phyloP scores from a whole-genome alignment of 2,797 vertebrate genomes.

The Natrix natrix region DNA sequence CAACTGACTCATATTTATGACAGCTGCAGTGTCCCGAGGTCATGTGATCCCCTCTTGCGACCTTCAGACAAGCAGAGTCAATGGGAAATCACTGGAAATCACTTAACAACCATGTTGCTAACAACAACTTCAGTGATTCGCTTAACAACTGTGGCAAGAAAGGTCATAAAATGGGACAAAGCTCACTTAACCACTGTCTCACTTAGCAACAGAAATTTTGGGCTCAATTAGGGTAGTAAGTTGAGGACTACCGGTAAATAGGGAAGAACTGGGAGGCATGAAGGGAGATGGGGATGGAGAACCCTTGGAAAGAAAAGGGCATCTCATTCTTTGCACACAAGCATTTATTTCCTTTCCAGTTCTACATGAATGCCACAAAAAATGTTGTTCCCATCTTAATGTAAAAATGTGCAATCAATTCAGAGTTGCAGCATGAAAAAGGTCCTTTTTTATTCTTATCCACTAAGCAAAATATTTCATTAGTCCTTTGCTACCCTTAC shows the following conservation, averaged over 20 bases:
- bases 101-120: not conserved
- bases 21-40: not conserved
- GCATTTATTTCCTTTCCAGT: not conserved
- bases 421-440: not conserved
- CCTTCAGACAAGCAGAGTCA: not conserved
- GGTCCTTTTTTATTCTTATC: not conserved
- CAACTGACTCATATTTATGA: not conserved
- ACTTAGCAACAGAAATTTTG: not conserved
- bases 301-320: no score
- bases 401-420: not conserved
- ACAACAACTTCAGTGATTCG: not conserved
- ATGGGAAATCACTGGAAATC: not conserved
- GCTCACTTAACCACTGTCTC: not conserved
- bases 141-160: not conserved
- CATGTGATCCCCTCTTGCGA: not conserved
- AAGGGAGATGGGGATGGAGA: not conserved
- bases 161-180: not conserved
- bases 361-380: not conserved
- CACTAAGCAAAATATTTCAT: not conserved
- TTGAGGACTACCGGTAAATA: not conserved
- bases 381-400: not conserved
- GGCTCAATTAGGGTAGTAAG: not conserved
- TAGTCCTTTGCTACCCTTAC: rapidly evolving
- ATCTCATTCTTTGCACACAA: not conserved
- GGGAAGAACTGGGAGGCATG: not conserved